phyloP scores from a whole-genome alignment of 2,888 invertebrate genomes.

The Congeria kusceri region DNA sequence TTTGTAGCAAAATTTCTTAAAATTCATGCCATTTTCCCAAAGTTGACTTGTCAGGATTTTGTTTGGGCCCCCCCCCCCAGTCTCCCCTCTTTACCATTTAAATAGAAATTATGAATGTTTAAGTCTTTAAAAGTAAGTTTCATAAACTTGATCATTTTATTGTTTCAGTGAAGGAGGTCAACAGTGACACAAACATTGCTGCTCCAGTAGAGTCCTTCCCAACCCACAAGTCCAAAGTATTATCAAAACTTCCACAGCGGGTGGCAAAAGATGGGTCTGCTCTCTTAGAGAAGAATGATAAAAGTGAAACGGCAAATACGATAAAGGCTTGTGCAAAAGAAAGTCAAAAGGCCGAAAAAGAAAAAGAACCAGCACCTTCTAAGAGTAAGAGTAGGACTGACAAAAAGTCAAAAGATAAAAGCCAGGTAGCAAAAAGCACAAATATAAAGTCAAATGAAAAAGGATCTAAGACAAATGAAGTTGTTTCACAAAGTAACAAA shows the following conservation, averaged over 20 bases:
- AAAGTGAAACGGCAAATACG: not conserved
- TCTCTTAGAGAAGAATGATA: not conserved
- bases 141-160: not conserved
- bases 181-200: constrained; percentile 1
- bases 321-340: not conserved
- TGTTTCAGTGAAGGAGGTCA: constrained; percentile 26
- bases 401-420: constrained; percentile 1
- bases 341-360: not conserved
- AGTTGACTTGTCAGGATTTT: too few relatives aligned
- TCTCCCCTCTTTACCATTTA: too few relatives aligned
- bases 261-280: constrained; percentile 21
- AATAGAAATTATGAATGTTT: too few relatives aligned
- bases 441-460: constrained; percentile 1
- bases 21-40: too few relatives aligned
- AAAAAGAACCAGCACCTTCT: constrained; percentile 6
- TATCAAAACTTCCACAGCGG: constrained; percentile 41
- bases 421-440: not conserved
- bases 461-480: not conserved
- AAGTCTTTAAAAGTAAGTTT: too few relatives aligned
- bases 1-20: too few relatives aligned
- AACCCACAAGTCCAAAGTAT: too few relatives aligned
- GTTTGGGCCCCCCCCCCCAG: too few relatives aligned
- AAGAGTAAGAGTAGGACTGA: not conserved
- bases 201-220: not conserved
- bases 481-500: not conserved